phyloP scores from a whole-genome alignment of 2,797 vertebrate species.

The Acipenser ruthenus region DNA sequence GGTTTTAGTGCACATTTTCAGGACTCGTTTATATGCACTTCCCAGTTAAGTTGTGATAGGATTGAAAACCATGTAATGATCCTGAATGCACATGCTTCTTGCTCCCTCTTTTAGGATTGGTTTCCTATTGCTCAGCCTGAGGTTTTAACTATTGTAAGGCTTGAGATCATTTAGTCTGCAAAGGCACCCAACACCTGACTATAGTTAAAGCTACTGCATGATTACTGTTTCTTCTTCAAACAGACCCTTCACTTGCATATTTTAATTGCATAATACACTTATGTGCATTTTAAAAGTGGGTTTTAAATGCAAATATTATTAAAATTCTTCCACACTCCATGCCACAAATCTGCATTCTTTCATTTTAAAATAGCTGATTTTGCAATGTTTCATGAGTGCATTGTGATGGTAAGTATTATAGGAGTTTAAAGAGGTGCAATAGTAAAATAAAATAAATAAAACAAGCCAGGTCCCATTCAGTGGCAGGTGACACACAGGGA shows the following conservation, averaged over 20 bases:
- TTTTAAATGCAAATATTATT: too few species aligned
- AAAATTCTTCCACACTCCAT: too few species aligned
- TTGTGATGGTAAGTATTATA: too few species aligned
- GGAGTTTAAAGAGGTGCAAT: constrained; percentile 63
- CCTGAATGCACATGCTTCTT: constrained; percentile 54
- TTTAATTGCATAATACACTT: too few species aligned
- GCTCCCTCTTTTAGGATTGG: constrained; percentile 65
- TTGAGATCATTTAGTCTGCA: constrained; percentile 15
- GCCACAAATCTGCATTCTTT: too few species aligned
- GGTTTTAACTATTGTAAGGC: constrained; percentile 10
- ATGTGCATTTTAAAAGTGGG: too few species aligned
- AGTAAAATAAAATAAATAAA: constrained; percentile 53
- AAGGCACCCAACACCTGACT: constrained; percentile 32
- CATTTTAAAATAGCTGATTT: too few species aligned
- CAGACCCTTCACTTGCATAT: background rate
- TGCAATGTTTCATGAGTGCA: too few species aligned
- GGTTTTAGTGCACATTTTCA: constrained; percentile 25
- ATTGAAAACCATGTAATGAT: constrained; percentile 57
- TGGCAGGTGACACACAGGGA: constrained; percentile 80
- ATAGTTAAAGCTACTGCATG: constrained; percentile 44
- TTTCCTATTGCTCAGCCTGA: background rate
- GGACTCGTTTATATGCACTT: constrained; percentile 50
- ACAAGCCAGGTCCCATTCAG: constrained; percentile 77
- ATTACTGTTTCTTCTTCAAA: constrained; percentile 33
- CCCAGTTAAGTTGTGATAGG: constrained; percentile 41